Base-by-base conservation (phyloP, 30 jellyfish, hydroid and myxozoan genomes). In the Catostylus mosaicus region DNA sequence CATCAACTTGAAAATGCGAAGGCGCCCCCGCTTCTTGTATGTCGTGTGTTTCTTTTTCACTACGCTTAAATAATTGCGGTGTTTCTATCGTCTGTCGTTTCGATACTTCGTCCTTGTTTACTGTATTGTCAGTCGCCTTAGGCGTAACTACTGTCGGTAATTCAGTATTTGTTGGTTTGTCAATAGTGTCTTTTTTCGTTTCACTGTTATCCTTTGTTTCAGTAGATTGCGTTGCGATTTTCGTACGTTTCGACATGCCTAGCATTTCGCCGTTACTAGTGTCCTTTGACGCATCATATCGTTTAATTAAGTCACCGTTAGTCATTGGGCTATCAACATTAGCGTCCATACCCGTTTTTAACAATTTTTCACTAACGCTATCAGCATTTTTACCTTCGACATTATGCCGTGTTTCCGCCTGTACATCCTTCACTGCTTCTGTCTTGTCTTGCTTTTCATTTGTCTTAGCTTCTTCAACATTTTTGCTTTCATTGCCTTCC, bases 1-100 rank as follows among this genome's bases (percentile, higher is more conserved):
- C 97, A 62, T 92, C 97, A 63, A 92, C 98, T 72, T 86, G 97
- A 61, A 92, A 92, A 86, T 86, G 98, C 14, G 97, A 92, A 1
- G 97, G 97, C 37, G 98, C 95, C 19, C 98, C 98, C 31, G 86
- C 98, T 20, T 92, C 95, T 71, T 92, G 98, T 63, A 89, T 89
- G 72, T 89, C 97, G 73, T 89, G 97, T 11, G 97, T 89, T 46
- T 86, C 98, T 29, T 75, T 71, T 60, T 50, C 95, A 35, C 76
- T 78, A 8, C 92, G 96, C 36, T 80, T 89, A 32, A 30, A 37
- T 18, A 67, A 47, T 32, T 20, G n/a, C 30, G 61, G 78, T 81
- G 57, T 63, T 33, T 19, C 61, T 11, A 52, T 34, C 31, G 65
- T 30, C 24, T 75, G 75, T 75, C 86, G 86, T 51, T 75, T 75